Base-by-base conservation (phyloP, 2,797 vertebrate species). In the Acipenser oxyrinchus region DNA sequence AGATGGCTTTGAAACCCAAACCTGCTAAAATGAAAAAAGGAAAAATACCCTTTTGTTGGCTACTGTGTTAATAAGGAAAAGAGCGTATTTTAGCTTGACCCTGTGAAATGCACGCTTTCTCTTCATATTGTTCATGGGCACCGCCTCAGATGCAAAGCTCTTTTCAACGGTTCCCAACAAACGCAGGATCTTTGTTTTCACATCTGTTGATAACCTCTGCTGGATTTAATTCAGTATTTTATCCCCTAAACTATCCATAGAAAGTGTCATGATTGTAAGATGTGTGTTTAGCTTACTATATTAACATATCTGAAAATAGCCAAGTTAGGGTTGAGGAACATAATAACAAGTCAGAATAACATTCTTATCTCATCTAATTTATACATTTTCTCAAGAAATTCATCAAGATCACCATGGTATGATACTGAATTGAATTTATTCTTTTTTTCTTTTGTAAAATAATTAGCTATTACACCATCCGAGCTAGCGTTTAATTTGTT, bases 81-180 rank as follows among this genome's bases (percentile, higher is more conserved):
- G 15, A 18, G 1, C 15, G 15, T 18, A 18, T 18, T 18, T 18
- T 18, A 81, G 77, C 75, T 70, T 64, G 63, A 81, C 73, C 79
- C 80, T 78, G 77, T 81, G 81, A 84, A 84, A 83, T 83, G 77
- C 79, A 77, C 11, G 79, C 78, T 84, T 79, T 81, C 74, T 66
- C 67, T 77, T 71, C 78, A 78, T 74, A 77, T 18, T 65, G 58
- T 74, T 69, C 49, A 4, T 68, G 68, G 74, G 75, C 74, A 69
- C 66, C 70, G 50, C 53, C 69, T 52, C 62, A 63, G 72, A 67
- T 65, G 63, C 66, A 72, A 67, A 66, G 64, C 51, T 52, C 15
- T 53, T 50, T 65, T 79, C 69, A 75, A 63, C 75, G 67, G 70
- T 68, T 60, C 53, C 18, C 66, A 82, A 77, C 49, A 73, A 61